Conservation (phyloP, 2,888 invertebrate genomes). For the Ochropleura plecta region DNA sequence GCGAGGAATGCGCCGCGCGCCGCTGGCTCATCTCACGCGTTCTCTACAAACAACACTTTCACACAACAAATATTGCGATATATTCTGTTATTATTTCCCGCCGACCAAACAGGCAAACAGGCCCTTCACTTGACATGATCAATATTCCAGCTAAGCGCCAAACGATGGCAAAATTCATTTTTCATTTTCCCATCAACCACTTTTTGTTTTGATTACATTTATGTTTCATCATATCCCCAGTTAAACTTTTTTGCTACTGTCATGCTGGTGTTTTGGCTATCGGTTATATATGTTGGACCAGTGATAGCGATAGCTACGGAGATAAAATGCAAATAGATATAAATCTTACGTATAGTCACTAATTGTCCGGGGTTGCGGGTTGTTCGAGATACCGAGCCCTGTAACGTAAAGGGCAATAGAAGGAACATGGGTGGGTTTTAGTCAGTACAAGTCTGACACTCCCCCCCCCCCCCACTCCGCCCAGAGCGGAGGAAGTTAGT, state of each 20-base stretch:
- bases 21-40: conserved; percentile 56
- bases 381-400: too few species aligned
- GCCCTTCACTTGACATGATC: conserved; percentile 51
- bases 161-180: conserved; percentile 51
- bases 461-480: too few species aligned
- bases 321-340: conserved; percentile 7
- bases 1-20: conserved; percentile 74
- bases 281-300: neutral
- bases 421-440: too few species aligned
- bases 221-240: conserved; percentile 33
- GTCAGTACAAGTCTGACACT: too few species aligned
- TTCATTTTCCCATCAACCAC: conserved; percentile 46
- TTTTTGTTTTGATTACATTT: conserved; percentile 57
- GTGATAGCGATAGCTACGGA: neutral
- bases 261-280: conserved; percentile 5
- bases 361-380: too few species aligned
- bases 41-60: conserved; percentile 61
- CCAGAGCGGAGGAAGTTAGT: too few species aligned
- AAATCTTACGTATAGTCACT: too few species aligned
- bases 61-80: conserved; percentile 54
- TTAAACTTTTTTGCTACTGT: conserved; percentile 41
- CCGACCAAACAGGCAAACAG: conserved; percentile 30
- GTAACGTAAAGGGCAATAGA: too few species aligned
- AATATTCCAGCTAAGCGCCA: conserved; percentile 54
- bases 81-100: conserved; percentile 29